Percentiles rank a stretch among this genome's conserved stretches.
phyloP scores from a whole-genome alignment of 2,888 invertebrate species.

The Amiota mariae region DNA sequence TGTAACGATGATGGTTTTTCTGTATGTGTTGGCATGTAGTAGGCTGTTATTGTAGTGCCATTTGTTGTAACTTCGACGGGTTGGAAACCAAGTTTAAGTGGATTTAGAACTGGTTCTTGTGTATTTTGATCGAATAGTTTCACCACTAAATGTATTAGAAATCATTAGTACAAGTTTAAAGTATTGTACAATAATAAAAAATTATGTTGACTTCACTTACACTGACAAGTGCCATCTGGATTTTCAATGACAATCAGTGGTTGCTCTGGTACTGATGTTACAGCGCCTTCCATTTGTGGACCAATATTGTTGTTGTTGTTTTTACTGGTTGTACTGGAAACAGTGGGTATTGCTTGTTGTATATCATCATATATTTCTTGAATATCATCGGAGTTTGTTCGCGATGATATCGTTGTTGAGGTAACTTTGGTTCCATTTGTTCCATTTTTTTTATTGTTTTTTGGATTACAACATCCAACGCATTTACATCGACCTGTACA shows the following conservation, averaged over 20 bases:
- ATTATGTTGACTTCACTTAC: slow-evolving; percentile 47
- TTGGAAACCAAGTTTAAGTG: slow-evolving; percentile 41
- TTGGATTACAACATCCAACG: slow-evolving; percentile 93
- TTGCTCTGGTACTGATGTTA: slow-evolving; percentile 60
- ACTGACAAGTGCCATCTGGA: slow-evolving; percentile 69
- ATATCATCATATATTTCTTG: slow-evolving; percentile 25
- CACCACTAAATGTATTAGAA: slow-evolving; percentile 53
- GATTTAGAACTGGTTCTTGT: slow-evolving; percentile 48
- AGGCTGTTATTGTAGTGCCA: slow-evolving; percentile 47
- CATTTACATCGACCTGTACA: slow-evolving; percentile 82
- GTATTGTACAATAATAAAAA: no score
- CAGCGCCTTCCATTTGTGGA: slow-evolving; percentile 33
- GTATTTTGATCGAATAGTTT: slow-evolving; percentile 65
- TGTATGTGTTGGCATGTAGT: slow-evolving; percentile 32
- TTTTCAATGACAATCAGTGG: slow-evolving; percentile 69
- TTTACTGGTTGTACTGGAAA: background rate
- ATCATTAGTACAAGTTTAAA: background rate
- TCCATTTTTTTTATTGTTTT: no score
- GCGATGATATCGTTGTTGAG: slow-evolving; percentile 33
- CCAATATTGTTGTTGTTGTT: background rate
- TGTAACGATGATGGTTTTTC: slow-evolving; percentile 38
- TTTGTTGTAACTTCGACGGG: slow-evolving; percentile 44
- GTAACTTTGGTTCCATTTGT: slow-evolving; percentile 77
- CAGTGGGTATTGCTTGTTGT: slow-evolving; percentile 30
- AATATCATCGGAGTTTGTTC: slow-evolving; percentile 45